Evolutionary conservation across 2,888 invertebrate genomes (phyloP), one percentile per base, ranked within the genome.

Genomic region (Neocrepidodera transversa): DNA sequence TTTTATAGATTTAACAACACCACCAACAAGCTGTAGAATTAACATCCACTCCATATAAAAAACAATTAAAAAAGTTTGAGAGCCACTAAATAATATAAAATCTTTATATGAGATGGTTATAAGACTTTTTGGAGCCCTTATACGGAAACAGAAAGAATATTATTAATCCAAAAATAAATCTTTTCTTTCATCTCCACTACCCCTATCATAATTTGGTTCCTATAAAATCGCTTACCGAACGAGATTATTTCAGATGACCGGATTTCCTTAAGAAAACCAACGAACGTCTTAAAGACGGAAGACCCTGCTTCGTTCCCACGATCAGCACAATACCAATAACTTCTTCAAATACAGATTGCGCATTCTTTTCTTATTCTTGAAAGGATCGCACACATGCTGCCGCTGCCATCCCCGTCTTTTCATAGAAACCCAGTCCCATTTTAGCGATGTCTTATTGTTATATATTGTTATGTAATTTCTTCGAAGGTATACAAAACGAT

Each of bases 241-340:
- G 11, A 40, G 30, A 51, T 51, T 17, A 51, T 51, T 28, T 40
- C 51, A 50, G 50, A 43, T 57, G 54, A 54, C 59, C 59, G 59
- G 59, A 59, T 59, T 54, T 54, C 59, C 59, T 59, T 59, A 54
- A 53, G 50, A 59, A 58, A 35, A 35, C 35, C 30, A 48, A 47
- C 35, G 40, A 53, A 58, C 50, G 50, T 59, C 54, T 59, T 54
- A 20, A 48, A 59, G 59, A 59, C 18, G 54, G 42, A 30, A 54
- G 54, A 43, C 43, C 48, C 32, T 23, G 43, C 30, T 13, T 49
- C 48, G 42, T 59, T 59, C 59, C 59, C 59, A 59, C 59, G 59
- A 50, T 59, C 42, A 11, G 49, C 54, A 59, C 59, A 59, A 59
- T 43, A 49, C 43, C 57, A 42, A 49, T 57, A 50, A 49, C 43